phyloP scores from a whole-genome alignment of 2,888 invertebrate species.

The Odontothrips loti region DNA sequence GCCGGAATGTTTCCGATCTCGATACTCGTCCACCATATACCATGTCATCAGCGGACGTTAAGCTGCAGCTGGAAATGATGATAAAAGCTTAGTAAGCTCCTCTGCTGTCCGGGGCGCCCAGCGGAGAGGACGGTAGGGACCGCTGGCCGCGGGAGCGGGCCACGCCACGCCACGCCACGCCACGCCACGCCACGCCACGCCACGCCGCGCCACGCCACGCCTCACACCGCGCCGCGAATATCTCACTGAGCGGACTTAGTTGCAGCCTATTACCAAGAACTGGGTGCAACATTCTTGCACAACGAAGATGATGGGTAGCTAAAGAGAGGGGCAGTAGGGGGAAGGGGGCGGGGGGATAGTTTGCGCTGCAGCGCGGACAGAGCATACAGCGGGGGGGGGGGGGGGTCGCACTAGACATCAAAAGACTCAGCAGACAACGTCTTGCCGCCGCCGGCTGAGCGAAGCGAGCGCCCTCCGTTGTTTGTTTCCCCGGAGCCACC shows the following conservation, averaged over 20 bases:
- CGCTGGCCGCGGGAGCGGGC: too few relatives aligned
- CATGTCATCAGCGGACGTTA: too few relatives aligned
- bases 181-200: not conserved
- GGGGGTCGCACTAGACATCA: not conserved
- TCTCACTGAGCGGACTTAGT: conserved; percentile 5
- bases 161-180: not conserved
- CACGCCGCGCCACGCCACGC: not conserved
- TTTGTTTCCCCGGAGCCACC: too few relatives aligned
- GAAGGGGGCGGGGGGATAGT: not conserved
- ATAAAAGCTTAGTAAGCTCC: too few relatives aligned
- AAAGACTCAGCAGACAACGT: too few relatives aligned
- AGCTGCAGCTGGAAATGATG: too few relatives aligned
- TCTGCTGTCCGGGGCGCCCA: too few relatives aligned
- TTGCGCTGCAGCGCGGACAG: not conserved
- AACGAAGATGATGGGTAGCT: conserved; percentile 10
- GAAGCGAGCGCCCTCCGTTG: too few relatives aligned
- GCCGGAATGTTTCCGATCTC: too few relatives aligned
- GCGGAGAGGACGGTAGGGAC: too few relatives aligned
- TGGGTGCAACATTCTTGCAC: conserved; percentile 19
- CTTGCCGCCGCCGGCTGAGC: too few relatives aligned
- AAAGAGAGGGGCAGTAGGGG: not conserved
- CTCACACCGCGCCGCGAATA: not conserved
- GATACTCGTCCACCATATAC: too few relatives aligned
- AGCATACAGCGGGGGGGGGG: not conserved
- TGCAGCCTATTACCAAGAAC: conserved; percentile 20